These are phyloP conservation scores for Syrphus vitripennis DNA, from an alignment of 2,888 invertebrate species.

Conservation along the genomic window DNA sequence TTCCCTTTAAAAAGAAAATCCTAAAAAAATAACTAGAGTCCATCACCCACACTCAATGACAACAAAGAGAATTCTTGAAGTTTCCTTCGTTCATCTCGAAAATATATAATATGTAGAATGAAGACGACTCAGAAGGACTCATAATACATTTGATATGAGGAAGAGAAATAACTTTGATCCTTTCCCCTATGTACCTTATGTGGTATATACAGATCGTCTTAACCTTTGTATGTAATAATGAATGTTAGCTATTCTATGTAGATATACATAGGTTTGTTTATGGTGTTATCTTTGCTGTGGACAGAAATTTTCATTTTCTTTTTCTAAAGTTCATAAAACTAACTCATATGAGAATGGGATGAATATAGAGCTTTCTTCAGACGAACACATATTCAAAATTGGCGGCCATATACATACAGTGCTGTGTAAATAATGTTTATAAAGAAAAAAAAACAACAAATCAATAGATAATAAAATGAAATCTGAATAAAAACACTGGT, in stretches of 20 bases:
- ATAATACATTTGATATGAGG: background rate
- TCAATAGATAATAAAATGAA: too few relatives aligned
- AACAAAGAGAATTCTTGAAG: slow-evolving; percentile 10
- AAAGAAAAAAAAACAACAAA: background rate
- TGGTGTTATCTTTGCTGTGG: background rate
- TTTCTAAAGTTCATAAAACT: background rate
- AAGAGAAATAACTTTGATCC: background rate
- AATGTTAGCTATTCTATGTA: too few relatives aligned
- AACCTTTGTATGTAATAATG: too few relatives aligned
- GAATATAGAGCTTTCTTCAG: background rate
- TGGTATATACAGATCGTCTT: background rate
- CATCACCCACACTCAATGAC: background rate
- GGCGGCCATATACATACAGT: background rate
- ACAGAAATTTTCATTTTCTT: background rate
- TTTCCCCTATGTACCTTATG: background rate
- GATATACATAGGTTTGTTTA: background rate
- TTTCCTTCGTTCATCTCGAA: background rate
- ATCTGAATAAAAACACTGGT: too few relatives aligned
- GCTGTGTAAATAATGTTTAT: background rate
- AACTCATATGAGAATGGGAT: background rate
- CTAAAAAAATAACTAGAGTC: background rate
- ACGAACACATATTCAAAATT: background rate
- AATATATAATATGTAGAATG: background rate
- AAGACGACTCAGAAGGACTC: background rate
- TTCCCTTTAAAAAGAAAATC: background rate